Evolutionary conservation across 2,113 vertebrate species (phyloP), one percentile per base, ranked within the genome.

Genomic region (Lucifuga dentata): DNA sequence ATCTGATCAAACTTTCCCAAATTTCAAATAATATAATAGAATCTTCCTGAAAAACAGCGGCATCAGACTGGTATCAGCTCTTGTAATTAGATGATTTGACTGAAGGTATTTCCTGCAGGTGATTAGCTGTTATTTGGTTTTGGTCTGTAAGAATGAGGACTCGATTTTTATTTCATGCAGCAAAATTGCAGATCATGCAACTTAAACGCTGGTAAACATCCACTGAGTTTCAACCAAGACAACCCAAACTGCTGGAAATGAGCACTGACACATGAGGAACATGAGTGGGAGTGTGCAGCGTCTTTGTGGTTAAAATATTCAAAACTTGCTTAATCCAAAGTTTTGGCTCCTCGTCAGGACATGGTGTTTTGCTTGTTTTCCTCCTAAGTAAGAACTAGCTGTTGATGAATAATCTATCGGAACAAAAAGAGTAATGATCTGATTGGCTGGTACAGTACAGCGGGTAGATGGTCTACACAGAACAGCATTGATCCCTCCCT

Each of bases 381-480:
- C 19, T 64, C 44, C 55, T 61, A 44, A 11, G 55, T 32, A 17
- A 48, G 59, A 80, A 43, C 52, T 45, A 55, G 46, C 57, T 10
- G 26, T 51, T 83, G 72, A 86, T 78, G 70, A 85, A 83, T 83
- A 85, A 88, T 88, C 87, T 49, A 88, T 85, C 49, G n/a, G 23
- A 13, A 63, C 81, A 81, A 77, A 76, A 83, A 80, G 68, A 79
- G 66, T 76, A 85, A 83, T 81, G 72, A 80, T 87, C 62, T 74
- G 72, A 88, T 80, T 85, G 87, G 81, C 76, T 57, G 63, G 33
- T 71, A 55, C n/a, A 49, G 73, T 79, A 68, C 70, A 44, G 79
- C 78, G 78, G 78, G 79, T 52, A 81, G 81, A 80, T 74, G 70
- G 67, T 49, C 73, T 52, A n/a, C 74, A 83, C 76, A 81, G 72